A percentile compares a stretch with the other conserved stretches of the same genome.
Evolutionary conservation across 2,888 invertebrate genomes (phyloP).

Genomic region (Mythimna albipuncta): DNA sequence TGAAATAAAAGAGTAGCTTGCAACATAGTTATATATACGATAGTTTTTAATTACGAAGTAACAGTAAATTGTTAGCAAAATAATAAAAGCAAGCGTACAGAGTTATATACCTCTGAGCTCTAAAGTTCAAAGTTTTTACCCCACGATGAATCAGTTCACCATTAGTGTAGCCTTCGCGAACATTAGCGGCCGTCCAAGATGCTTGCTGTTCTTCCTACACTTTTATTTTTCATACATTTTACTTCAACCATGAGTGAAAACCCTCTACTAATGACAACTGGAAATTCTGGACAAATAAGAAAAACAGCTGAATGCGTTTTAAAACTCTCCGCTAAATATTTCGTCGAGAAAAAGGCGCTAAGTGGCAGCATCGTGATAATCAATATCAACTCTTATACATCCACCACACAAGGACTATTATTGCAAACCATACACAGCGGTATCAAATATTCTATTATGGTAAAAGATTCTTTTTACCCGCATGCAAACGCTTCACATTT

Average conservation of each 20-base stretch:
- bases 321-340: conserved; percentile 89
- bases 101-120: conserved; percentile 51
- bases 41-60: not conserved
- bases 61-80: not conserved
- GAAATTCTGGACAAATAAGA: conserved; percentile 80
- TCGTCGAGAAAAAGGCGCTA: conserved; percentile 87
- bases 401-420: conserved; percentile 82
- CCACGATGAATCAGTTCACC: conserved; percentile 46
- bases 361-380: conserved; percentile 89
- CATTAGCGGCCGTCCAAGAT: conserved; percentile 67
- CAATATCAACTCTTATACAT: conserved; percentile 86
- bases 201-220: conserved; percentile 57
- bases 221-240: conserved; percentile 70
- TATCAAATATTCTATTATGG: conserved; percentile 88
- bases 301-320: conserved; percentile 88
- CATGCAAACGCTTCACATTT: conserved; percentile 89
- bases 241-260: conserved; percentile 75
- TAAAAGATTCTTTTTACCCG: conserved; percentile 87
- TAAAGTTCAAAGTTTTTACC: conserved; percentile 66
- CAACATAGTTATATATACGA: too few species aligned
- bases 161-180: conserved; percentile 51
- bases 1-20: too few species aligned
- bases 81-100: conserved; percentile 17
- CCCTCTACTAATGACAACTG: conserved; percentile 80
- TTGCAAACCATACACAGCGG: conserved; percentile 86